Conservation (phyloP, 2,888 invertebrate genomes). For the Meteorus colon region DNA sequence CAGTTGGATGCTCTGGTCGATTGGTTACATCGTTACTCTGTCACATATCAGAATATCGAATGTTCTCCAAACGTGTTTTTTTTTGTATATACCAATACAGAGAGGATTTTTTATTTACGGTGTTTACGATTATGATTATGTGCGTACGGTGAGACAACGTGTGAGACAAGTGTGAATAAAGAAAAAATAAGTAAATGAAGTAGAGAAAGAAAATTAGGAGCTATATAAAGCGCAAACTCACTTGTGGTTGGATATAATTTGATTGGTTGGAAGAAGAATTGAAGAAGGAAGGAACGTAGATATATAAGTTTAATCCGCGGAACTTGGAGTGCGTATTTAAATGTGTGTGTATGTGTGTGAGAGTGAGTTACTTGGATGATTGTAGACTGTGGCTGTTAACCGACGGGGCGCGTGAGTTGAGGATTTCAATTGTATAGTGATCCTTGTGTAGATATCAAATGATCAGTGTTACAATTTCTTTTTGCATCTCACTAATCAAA, state of each 20-base stretch:
- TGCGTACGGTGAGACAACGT: neutral
- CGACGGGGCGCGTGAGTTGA: neutral
- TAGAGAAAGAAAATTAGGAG: neutral
- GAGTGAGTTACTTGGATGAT: slow-evolving; percentile 13
- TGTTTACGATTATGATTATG: neutral
- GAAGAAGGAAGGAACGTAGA: neutral
- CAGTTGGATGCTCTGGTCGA: slow-evolving; percentile 5
- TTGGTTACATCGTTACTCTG: slow-evolving; percentile 10
- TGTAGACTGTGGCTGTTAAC: slow-evolving; percentile 1
- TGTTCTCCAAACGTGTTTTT: slow-evolving; percentile 7
- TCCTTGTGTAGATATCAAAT: slow-evolving; percentile 4
- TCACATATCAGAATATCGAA: slow-evolving; percentile 6
- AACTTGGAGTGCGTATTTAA: slow-evolving; percentile 4
- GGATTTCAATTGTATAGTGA: neutral
- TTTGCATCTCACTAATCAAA: neutral
- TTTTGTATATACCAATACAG: neutral
- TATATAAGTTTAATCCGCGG: neutral
- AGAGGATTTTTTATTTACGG: neutral
- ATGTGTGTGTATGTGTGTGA: slow-evolving; percentile 9
- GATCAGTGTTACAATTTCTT: neutral
- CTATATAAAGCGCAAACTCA: neutral
- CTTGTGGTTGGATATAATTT: neutral
- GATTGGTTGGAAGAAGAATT: neutral
- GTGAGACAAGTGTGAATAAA: neutral
- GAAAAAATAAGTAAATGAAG: neutral